Conservation (phyloP, 2,888 invertebrate species). For the Dicyrtomina minuta region DNA sequence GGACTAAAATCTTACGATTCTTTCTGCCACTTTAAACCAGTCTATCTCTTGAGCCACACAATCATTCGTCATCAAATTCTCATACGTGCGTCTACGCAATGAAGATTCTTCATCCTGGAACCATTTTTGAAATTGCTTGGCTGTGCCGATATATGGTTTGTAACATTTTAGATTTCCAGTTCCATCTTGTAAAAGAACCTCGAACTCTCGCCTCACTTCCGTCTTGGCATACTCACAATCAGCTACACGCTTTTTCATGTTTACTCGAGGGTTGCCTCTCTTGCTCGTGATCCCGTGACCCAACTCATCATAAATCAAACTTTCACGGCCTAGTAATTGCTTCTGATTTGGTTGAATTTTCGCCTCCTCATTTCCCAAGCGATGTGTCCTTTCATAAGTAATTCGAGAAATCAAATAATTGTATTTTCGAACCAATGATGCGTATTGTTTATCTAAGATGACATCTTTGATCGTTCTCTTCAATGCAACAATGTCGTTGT, state of each 20-base stretch:
- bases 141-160: neutral
- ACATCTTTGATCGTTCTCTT: slow-evolving; percentile 39
- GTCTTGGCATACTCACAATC: neutral
- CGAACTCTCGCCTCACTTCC: neutral
- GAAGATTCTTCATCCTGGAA: slow-evolving; percentile 26
- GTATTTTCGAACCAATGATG: slow-evolving; percentile 24
- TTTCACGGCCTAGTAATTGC: neutral
- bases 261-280: slow-evolving; percentile 27
- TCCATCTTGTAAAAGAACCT: neutral
- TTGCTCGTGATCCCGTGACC: no score
- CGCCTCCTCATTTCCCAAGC: neutral
- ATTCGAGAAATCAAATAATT: slow-evolving; percentile 23
- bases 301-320: slow-evolving; percentile 7
- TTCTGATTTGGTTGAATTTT: no score
- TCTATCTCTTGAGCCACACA: slow-evolving; percentile 29
- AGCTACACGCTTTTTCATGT: neutral
- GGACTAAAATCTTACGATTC: slow-evolving; percentile 32
- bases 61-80: slow-evolving; percentile 33
- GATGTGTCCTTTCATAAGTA: slow-evolving; percentile 9
- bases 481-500: slow-evolving; percentile 40
- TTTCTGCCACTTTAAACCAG: slow-evolving; percentile 39
- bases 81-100: slow-evolving; percentile 32
- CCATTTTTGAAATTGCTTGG: slow-evolving; percentile 6
- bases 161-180: neutral
- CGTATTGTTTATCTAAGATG: slow-evolving; percentile 22